A percentile compares a stretch with the other conserved stretches of the same genome.
phyloP scores from a whole-genome alignment of 2,113 vertebrate genomes.

The Phaethornis superciliosus region DNA sequence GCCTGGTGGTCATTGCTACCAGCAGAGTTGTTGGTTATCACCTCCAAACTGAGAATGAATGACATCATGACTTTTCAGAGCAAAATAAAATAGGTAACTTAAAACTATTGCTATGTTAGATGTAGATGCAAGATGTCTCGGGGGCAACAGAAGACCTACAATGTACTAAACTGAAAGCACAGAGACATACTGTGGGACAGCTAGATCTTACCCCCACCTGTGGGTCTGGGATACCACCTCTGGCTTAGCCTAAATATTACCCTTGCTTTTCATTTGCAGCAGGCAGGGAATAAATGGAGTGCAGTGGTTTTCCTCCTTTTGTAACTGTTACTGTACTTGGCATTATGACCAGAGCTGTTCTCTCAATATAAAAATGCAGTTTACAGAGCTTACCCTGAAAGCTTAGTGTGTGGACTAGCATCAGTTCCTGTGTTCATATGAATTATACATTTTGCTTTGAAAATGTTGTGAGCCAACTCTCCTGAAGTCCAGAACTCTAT shows the following conservation, averaged over 20 bases:
- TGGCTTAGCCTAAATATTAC: not conserved
- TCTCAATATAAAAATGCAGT: not conserved
- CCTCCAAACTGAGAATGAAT: not conserved
- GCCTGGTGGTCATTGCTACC: not conserved
- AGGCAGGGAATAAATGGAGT: not conserved
- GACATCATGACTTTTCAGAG: not conserved
- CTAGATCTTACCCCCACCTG: not conserved
- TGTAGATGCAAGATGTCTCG: not conserved
- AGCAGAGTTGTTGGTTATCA: not conserved
- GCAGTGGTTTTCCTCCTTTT: not conserved
- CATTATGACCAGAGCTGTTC: not conserved
- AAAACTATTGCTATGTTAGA: not conserved
- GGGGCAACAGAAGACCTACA: not conserved
- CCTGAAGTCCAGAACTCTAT: not conserved
- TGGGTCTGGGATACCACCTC: not conserved
- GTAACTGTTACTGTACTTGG: not conserved
- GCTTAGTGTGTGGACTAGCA: not conserved
- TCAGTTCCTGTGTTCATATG: not conserved
- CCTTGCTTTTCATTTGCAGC: not conserved
- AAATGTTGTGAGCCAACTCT: not conserved
- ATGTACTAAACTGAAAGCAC: not conserved
- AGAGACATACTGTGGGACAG: not conserved
- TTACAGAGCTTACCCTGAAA: not conserved
- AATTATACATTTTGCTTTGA: constrained; percentile 16
- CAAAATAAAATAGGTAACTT: not conserved